A percentile compares a stretch with the other conserved stretches of the same genome.
Evolutionary conservation across 2,888 invertebrate genomes (phyloP).

Genomic region (Thecocarcelia acutangulata): DNA sequence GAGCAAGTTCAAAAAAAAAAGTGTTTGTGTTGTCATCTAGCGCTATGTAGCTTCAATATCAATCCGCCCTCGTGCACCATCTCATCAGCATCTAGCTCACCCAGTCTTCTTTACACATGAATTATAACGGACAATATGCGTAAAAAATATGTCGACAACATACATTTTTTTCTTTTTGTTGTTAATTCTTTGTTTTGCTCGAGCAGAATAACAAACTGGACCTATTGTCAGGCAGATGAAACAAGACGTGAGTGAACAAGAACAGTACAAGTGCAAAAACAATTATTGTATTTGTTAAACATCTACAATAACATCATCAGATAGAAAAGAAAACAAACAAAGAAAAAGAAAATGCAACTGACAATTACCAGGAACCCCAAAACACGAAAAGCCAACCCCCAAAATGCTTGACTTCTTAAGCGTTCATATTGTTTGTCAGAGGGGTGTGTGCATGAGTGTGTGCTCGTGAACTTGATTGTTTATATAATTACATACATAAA

Average conservation of each 20-base stretch:
- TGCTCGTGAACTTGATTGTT: not conserved
- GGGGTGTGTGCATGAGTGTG: not conserved
- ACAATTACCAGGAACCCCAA: constrained; percentile 65
- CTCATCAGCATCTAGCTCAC: constrained; percentile 7
- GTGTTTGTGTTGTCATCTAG: no score
- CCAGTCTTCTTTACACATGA: constrained; percentile 60
- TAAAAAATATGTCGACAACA: constrained; percentile 66
- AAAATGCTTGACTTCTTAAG: constrained; percentile 64
- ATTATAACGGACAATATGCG: constrained; percentile 69
- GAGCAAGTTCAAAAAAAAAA: no score
- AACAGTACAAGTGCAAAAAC: constrained; percentile 52
- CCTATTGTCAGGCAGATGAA: constrained; percentile 2
- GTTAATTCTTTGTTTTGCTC: not conserved
- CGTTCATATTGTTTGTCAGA: no score
- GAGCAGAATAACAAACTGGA: constrained; percentile 18
- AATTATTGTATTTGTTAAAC: constrained; percentile 67
- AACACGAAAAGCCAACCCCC: constrained; percentile 30
- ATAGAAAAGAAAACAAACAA: not conserved
- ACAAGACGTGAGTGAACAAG: constrained; percentile 15
- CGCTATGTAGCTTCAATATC: no score
- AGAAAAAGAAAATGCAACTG: constrained; percentile 58
- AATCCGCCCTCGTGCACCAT: no score
- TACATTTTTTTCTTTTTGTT: constrained; percentile 7
- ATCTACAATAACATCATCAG: constrained; percentile 24
- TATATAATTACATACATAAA: no score